Percentiles rank a stretch among this genome's conserved stretches.
These are phyloP conservation scores for Halcyon senegalensis DNA, from an alignment of 2,113 vertebrate species.

Conservation along the genomic window DNA sequence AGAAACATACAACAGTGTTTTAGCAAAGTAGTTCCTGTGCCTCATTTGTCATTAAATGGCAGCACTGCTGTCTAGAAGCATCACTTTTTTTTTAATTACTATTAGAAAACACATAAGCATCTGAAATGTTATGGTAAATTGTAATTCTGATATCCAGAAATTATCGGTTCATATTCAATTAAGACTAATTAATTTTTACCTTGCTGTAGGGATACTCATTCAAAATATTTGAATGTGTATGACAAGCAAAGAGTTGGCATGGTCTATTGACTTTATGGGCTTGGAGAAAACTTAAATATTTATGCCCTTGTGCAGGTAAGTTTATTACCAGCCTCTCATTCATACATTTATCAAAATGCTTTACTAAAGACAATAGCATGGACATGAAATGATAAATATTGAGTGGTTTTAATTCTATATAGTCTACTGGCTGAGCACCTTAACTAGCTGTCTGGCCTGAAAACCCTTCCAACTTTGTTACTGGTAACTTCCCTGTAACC, in stretches of 20 bases:
- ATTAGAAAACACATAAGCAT: not conserved
- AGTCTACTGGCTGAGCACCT: not conserved
- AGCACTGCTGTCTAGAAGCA: not conserved
- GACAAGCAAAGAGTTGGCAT: not conserved
- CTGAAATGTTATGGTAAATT: not conserved
- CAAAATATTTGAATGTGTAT: not conserved
- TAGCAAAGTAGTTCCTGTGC: not conserved
- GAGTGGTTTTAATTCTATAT: not conserved
- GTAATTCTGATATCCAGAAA: not conserved
- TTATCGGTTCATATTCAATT: not conserved
- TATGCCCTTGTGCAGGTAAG: not conserved
- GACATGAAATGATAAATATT: not conserved
- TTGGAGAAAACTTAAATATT: not conserved
- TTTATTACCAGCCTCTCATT: not conserved
- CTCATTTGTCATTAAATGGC: not conserved
- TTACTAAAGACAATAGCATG: not conserved
- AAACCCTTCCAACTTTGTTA: conserved; percentile 10
- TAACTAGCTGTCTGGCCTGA: not conserved
- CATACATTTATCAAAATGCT: not conserved
- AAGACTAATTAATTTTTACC: not conserved
- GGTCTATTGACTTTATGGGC: not conserved
- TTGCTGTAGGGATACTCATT: not conserved
- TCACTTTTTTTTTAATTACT: not conserved
- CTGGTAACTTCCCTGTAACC: conserved; percentile 33
- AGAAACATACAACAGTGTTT: not conserved